Evolutionary conservation across 2,797 vertebrate genomes (phyloP).

Genomic region (Bradypus variegatus): DNA sequence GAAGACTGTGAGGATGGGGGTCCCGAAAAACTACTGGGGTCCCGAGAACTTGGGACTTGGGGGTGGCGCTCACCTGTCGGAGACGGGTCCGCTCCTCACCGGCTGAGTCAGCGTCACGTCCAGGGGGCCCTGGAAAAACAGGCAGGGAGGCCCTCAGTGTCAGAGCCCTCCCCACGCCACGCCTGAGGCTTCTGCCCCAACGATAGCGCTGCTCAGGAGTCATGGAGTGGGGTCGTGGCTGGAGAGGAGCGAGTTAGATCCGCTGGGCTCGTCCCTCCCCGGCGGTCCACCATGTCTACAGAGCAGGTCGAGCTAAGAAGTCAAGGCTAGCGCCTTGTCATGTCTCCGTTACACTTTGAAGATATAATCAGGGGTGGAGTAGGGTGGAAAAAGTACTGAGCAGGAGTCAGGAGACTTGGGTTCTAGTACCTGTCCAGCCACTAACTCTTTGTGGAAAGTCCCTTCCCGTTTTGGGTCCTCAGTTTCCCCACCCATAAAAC

Average conservation of each 20-base stretch:
- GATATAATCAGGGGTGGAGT: neutral
- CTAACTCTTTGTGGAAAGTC: neutral
- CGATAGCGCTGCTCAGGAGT: neutral
- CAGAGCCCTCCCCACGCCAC: neutral
- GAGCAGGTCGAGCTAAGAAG: neutral
- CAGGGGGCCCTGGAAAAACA: constrained; percentile 63
- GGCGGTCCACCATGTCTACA: neutral
- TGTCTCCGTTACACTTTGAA: neutral
- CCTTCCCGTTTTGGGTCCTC: neutral
- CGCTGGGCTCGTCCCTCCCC: neutral
- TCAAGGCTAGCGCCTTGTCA: neutral
- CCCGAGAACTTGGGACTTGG: accelerated
- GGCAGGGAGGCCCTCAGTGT: neutral
- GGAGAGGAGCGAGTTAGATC: neutral
- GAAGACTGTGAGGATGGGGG: constrained; percentile 1
- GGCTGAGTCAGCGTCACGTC: constrained; percentile 76
- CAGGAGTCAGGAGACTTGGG: neutral
- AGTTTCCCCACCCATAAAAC: neutral
- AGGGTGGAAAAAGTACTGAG: neutral
- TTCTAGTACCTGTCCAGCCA: neutral
- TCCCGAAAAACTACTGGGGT: neutral
- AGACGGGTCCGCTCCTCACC: constrained; percentile 66
- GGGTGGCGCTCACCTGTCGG: constrained; percentile 69
- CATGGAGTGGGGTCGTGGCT: neutral
- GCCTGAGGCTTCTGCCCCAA: neutral